Percentiles rank a stretch among this genome's conserved stretches.
Conservation (phyloP, 1,140 invertebrate genomes). For the Arctopsyche grandis region DNA sequence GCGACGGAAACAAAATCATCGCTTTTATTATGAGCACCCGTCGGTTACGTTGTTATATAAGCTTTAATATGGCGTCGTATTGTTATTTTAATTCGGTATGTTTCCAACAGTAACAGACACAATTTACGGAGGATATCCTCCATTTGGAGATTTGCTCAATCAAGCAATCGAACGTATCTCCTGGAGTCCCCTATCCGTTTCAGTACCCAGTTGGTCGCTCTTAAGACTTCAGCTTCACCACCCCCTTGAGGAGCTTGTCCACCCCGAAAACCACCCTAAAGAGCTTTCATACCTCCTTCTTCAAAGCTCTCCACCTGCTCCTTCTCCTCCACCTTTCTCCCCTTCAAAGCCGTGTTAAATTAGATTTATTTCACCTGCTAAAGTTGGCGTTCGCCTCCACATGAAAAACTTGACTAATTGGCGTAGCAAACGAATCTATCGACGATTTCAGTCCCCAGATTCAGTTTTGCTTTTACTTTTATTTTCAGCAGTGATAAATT, state of each 20-base stretch:
- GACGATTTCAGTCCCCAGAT: neutral
- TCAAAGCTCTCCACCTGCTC: neutral
- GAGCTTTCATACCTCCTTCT: neutral
- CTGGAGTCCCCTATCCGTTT: neutral
- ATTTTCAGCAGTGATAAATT: neutral
- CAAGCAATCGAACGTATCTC: neutral
- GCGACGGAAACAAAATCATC: slow-evolving; percentile 27
- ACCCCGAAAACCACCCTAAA: slow-evolving; percentile 1
- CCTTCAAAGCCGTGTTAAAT: slow-evolving; percentile 30
- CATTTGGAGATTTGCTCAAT: neutral
- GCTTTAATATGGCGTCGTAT: neutral
- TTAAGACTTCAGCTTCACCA: neutral
- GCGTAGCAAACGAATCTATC: slow-evolving; percentile 10
- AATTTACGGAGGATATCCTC: too few relatives aligned
- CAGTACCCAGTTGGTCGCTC: neutral
- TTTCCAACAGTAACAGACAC: too few relatives aligned
- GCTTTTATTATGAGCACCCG: neutral
- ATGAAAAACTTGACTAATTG: slow-evolving; percentile 37
- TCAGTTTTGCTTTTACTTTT: neutral
- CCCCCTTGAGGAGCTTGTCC: neutral
- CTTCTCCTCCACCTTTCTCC: neutral
- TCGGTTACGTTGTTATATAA: neutral
- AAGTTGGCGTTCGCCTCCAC: slow-evolving; percentile 22
- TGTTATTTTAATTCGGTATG: too few relatives aligned
- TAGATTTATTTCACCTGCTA: slow-evolving; percentile 38